Evolutionary conservation across 2,888 invertebrate species (phyloP).

Genomic region (Metacarcinus magister): DNA sequence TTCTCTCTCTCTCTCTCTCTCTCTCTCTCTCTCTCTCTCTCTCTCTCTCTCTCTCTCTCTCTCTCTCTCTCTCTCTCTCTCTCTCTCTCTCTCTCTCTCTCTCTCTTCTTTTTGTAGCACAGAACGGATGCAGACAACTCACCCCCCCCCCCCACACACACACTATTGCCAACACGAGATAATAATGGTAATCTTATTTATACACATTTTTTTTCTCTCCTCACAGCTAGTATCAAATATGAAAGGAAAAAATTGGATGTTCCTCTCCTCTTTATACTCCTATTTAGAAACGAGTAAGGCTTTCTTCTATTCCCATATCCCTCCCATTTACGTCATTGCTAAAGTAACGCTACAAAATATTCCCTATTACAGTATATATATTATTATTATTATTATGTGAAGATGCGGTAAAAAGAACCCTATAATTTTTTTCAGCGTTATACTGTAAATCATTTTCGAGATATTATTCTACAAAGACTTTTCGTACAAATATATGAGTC

Average conservation of each 20-base stretch:
- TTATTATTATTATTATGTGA: not conserved
- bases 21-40: slow-evolving; percentile 10
- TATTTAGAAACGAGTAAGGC: not conserved
- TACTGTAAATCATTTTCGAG: not conserved
- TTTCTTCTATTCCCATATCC: not conserved
- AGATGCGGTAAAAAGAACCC: not conserved
- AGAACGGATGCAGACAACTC: no score
- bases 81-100: slow-evolving; percentile 50
- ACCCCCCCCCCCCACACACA: not conserved
- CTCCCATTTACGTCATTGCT: not conserved
- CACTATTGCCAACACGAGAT: not conserved
- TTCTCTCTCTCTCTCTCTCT: slow-evolving; percentile 14
- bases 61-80: slow-evolving; percentile 51
- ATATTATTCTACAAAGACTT: not conserved
- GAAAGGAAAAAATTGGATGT: not conserved
- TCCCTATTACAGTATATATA: not conserved
- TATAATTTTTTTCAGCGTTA: not conserved
- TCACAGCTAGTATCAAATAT: not conserved
- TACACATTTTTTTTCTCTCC: not conserved
- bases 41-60: slow-evolving; percentile 23
- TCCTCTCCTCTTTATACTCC: not conserved
- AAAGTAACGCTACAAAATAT: not conserved
- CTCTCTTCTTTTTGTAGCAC: not conserved
- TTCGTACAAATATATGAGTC: not conserved
- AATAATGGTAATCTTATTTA: not conserved